These are phyloP conservation scores for Invenusta paracnida DNA, from an alignment of 2,888 invertebrate genomes.

Conservation along the genomic window DNA sequence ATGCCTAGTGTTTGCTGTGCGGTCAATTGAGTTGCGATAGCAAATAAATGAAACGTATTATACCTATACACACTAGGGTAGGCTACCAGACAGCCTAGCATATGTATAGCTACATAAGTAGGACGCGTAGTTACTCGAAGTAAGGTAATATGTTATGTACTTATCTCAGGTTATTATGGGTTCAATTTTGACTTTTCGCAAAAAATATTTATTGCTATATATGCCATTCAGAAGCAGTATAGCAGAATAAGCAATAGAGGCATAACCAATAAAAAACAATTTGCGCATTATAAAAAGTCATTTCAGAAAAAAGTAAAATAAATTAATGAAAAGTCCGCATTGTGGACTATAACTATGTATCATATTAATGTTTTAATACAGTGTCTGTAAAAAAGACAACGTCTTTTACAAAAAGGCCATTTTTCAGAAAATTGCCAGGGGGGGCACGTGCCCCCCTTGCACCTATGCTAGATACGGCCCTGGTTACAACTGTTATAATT, in stretches of 20 bases:
- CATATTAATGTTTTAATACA: neutral
- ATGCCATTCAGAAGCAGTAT: neutral
- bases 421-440: neutral
- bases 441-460: neutral
- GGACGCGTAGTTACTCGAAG: too few species aligned
- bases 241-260: neutral
- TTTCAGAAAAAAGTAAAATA: neutral
- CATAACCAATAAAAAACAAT: neutral
- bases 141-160: too few species aligned
- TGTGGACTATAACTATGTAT: neutral
- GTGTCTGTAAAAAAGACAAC: neutral
- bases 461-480: conserved; percentile 17
- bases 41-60: too few species aligned
- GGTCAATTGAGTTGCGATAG: too few species aligned
- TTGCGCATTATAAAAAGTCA: neutral
- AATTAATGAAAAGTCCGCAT: neutral
- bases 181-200: neutral
- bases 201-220: neutral
- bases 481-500: too few species aligned
- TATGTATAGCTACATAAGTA: too few species aligned
- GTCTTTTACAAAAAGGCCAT: conserved; percentile 13
- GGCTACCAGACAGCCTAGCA: too few species aligned
- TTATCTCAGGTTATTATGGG: too few species aligned
- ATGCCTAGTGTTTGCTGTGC: too few species aligned
- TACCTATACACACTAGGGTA: too few species aligned